These are phyloP conservation scores for Dendroctonus valens DNA, from an alignment of 1,140 invertebrate genomes.

Conservation along the genomic window DNA sequence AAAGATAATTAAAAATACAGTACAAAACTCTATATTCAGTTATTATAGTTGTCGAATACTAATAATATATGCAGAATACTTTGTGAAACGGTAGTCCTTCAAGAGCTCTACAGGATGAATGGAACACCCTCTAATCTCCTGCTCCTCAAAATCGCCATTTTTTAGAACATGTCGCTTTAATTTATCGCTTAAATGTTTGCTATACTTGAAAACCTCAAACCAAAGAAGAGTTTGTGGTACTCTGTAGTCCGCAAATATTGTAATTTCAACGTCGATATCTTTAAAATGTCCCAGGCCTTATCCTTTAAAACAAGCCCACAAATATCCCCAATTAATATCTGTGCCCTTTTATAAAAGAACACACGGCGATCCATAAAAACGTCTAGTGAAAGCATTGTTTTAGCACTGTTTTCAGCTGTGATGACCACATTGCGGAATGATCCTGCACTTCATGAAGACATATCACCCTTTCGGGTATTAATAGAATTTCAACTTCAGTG, in stretches of 20 bases:
- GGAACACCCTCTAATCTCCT: conserved; percentile 91
- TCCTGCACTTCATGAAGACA: conserved; percentile 80
- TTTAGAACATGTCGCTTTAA: conserved; percentile 69
- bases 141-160: conserved; percentile 75
- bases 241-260: conserved; percentile 98
- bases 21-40: too few relatives aligned
- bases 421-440: conserved; percentile 81
- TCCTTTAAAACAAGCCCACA: conserved; percentile 84
- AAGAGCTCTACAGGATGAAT: conserved; percentile 83
- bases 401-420: conserved; percentile 69
- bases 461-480: conserved; percentile 72
- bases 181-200: conserved; percentile 63
- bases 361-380: conserved; percentile 69
- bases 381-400: conserved; percentile 70
- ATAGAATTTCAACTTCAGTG: conserved; percentile 60
- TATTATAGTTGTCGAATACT: conserved; percentile 38
- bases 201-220: conserved; percentile 82
- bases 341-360: conserved; percentile 88
- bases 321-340: conserved; percentile 92
- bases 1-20: too few relatives aligned
- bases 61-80: conserved; percentile 87
- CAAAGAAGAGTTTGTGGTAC: conserved; percentile 89
- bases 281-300: conserved; percentile 74
- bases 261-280: conserved; percentile 79
- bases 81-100: conserved; percentile 83